Evolutionary conservation across 37 sponge, comb jelly and placozoan genomes (phyloP), one percentile per base, ranked within the genome.

Genomic region (Halisarca cf. caerulea): DNA sequence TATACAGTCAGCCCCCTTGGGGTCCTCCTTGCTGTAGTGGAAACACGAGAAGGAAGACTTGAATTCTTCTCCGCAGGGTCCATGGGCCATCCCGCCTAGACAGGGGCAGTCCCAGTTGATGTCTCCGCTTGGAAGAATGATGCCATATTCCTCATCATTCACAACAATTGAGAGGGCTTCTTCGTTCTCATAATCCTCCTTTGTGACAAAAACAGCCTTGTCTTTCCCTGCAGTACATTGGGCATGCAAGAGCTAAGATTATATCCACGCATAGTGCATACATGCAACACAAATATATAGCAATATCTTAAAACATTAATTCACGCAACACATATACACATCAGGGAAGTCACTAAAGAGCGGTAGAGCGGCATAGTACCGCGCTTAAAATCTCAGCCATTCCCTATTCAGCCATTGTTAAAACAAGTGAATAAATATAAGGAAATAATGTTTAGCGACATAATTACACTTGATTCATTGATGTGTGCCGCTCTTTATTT

Each of bases 21-120:
- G 72, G 45, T 95, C 96, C 40, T 74, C 96, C 71, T 43, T 55
- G 80, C 96, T 91, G 66, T 89, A 86, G 81, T 90, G 91, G 74
- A 97, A 97, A 53, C 97, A 97, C 5, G 86, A 83, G 78, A 97
- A 97, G 27, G 97, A 92, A 7, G 66, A 78, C 72, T 82, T 89
- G 82, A 97, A 97, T 58, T 91, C 92, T 42, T 87, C 80, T 58
- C 91, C 97, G 84, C 97, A 97, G 5, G 97, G 89, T 1, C 92
- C 92, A 17, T 82, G 57, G 7, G 92, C 71, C 90, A 97, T 90
- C 30, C 91, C 97, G 15, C 92, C 94, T 41, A 97, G 86, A 82
- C 97, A 97, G 25, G 94, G 97, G 40, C 97, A 97, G 61, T 97
- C 95, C 97, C 97, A 97, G 87, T 97, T 97, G 57, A 97, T 89